Evolutionary conservation across 2,888 invertebrate species (phyloP), one percentile per base, ranked within the genome.

Genomic region (Lamellibrachia columna): DNA sequence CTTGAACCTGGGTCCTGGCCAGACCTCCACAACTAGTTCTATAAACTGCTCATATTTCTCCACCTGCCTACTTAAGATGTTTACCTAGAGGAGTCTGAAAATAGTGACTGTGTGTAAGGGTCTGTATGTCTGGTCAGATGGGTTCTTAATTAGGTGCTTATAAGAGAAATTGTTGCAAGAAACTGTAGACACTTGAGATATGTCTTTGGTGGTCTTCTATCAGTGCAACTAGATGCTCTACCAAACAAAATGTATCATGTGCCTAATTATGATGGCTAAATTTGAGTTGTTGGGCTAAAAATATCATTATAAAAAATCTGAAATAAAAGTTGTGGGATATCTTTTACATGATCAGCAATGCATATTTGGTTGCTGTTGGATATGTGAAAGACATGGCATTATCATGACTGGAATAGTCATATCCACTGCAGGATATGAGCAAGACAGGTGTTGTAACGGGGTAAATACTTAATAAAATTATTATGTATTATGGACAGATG

Each of bases 41-140:
- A 75, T 75, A 75, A 75, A 75, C 75, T 75, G 75, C 15, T 75
- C 75, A 75, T 75, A 75, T 75, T 75, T 75, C 75, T 75, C 15
- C n/a, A 75, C 75, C 75, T 75, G 75, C 22, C 75, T 75, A n/a
- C 75, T 75, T 75, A 75, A 75, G 75, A 15, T 75, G 75, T 75
- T 75, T 75, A 75, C 75, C 22, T 75, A 22, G 11, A 15, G 22
- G 22, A 2, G 75, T 22, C 75, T 22, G 22, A 75, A 40, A 75
- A 75, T 75, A 75, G 75, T 2, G 22, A 22, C 75, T 22, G 75
- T 75, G 22, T 75, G 22, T 22, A 75, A n/a, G 75, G n/a, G 75
- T n/a, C 75, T 75, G 75, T 15, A 55, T 55, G 9, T n/a, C 22
- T 22, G 15, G 22, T 75, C 22, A n/a, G 75, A 75, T 15, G 75